phyloP scores from a whole-genome alignment of 2,888 invertebrate species.

The Apodemia hepburni region DNA sequence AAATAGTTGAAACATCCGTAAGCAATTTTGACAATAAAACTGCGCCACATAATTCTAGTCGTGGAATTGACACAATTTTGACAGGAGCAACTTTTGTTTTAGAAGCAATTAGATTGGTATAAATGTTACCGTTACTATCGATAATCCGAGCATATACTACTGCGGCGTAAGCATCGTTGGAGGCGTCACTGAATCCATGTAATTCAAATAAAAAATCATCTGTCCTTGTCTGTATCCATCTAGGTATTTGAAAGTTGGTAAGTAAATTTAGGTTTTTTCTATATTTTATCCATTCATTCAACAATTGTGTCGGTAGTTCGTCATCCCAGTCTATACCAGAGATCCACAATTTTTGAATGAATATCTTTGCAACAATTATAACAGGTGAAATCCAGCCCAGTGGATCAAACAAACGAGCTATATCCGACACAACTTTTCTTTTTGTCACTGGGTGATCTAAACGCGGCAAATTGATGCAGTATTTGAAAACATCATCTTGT shows the following conservation, averaged over 20 bases:
- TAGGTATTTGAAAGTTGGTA: conserved; percentile 17
- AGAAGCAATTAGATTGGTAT: conserved; percentile 19
- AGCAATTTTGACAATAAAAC: conserved; percentile 22
- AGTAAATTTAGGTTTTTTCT: conserved; percentile 23
- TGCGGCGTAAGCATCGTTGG: conserved; percentile 28
- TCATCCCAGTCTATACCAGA: conserved; percentile 38
- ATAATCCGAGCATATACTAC: conserved; percentile 23
- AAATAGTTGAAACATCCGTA: not conserved
- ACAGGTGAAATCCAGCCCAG: conserved; percentile 39
- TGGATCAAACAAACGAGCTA: conserved; percentile 38
- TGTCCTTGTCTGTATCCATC: conserved; percentile 24
- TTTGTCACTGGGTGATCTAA: conserved; percentile 34
- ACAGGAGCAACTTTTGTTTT: conserved; percentile 18
- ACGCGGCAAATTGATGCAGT: conserved; percentile 8
- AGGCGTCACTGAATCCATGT: conserved; percentile 32
- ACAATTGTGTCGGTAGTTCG: conserved; percentile 25
- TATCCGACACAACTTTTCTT: conserved; percentile 38
- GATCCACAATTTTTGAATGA: conserved; percentile 41
- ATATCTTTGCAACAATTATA: conserved; percentile 34
- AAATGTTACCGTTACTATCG: conserved; percentile 4
- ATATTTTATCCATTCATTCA: conserved; percentile 33
- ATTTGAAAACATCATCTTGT: conserved; percentile 19
- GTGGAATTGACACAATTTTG: conserved; percentile 16
- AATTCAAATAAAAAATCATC: conserved; percentile 24
- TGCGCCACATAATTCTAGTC: conserved; percentile 22